Percentiles rank a stretch among this genome's conserved stretches.
Evolutionary conservation across 37 sponge, comb jelly and placozoan genomes (phyloP).

Genomic region (Axinella damicornis): DNA sequence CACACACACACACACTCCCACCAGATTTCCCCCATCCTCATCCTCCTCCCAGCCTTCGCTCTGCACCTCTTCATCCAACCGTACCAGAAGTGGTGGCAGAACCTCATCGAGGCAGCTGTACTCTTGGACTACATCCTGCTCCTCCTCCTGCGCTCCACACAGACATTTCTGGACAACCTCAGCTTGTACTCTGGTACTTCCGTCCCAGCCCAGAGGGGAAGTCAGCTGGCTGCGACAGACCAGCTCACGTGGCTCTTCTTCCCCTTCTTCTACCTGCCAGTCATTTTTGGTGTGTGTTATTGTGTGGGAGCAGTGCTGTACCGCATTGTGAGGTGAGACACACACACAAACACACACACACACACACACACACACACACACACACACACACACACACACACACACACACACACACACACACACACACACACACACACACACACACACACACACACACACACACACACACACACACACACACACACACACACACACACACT

Average conservation of each 20-base stretch:
- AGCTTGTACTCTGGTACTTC: conserved; percentile 4
- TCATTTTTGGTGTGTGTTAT: conserved; percentile 13
- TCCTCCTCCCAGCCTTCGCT: conserved; percentile 23
- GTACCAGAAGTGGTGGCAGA: conserved; percentile 57
- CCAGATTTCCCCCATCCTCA: conserved; percentile 46
- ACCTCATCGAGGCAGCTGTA: conserved; percentile 45
- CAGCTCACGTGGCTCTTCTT: conserved; percentile 34
- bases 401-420: too few species aligned
- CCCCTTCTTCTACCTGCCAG: conserved; percentile 55
- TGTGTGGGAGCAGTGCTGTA: neutral
- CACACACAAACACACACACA: neutral
- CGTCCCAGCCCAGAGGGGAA: neutral
- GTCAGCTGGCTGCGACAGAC: neutral
- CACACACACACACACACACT: too few species aligned
- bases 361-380: conserved; percentile 28
- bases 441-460: too few species aligned
- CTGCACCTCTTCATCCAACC: conserved; percentile 58
- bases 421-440: too few species aligned
- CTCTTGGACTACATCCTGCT: conserved; percentile 40
- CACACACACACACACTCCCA: neutral
- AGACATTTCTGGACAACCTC: conserved; percentile 8
- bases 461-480: too few species aligned
- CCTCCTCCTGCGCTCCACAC: conserved; percentile 49
- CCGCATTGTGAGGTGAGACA: too few species aligned
- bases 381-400: too few species aligned